Evolutionary conservation across 1,140 invertebrate genomes (phyloP).

Genomic region (Meloidogyne floridensis): DNA sequence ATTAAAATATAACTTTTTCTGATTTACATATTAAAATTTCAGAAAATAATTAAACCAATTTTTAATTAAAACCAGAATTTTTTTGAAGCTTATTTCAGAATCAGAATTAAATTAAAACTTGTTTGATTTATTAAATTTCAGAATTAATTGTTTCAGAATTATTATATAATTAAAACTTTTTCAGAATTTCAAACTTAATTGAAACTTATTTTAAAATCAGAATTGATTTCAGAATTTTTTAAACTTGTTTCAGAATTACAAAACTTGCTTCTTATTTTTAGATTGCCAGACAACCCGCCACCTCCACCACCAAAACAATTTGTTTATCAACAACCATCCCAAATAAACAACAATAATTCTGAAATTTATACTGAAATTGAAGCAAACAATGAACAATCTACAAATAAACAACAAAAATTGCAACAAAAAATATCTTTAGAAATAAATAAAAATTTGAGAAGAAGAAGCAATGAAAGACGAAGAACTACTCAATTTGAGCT

Average conservation of each 20-base stretch:
- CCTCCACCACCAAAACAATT: slow-evolving; percentile 26
- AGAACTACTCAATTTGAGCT: slow-evolving; percentile 25
- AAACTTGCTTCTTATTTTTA: neutral
- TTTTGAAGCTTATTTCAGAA: too few species aligned
- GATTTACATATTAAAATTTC: too few species aligned
- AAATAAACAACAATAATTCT: slow-evolving; percentile 1
- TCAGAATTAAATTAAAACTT: too few species aligned
- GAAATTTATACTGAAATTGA: neutral
- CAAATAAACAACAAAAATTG: neutral
- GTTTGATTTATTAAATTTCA: too few species aligned
- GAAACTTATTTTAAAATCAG: too few species aligned
- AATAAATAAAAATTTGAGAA: slow-evolving; percentile 26
- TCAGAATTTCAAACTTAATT: too few species aligned
- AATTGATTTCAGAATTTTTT: neutral
- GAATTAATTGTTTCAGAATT: too few species aligned
- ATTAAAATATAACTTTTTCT: neutral
- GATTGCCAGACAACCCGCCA: slow-evolving; percentile 22
- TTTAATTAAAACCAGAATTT: too few species aligned
- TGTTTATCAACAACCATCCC: neutral
- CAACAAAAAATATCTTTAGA: neutral
- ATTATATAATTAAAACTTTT: too few species aligned
- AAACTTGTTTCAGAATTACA: neutral
- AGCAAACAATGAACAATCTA: slow-evolving; percentile 6
- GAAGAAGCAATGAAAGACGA: slow-evolving; percentile 24
- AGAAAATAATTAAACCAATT: too few species aligned